These are phyloP conservation scores for Bathynomus jamesi DNA, from an alignment of 1,140 invertebrate species.

Conservation along the genomic window DNA sequence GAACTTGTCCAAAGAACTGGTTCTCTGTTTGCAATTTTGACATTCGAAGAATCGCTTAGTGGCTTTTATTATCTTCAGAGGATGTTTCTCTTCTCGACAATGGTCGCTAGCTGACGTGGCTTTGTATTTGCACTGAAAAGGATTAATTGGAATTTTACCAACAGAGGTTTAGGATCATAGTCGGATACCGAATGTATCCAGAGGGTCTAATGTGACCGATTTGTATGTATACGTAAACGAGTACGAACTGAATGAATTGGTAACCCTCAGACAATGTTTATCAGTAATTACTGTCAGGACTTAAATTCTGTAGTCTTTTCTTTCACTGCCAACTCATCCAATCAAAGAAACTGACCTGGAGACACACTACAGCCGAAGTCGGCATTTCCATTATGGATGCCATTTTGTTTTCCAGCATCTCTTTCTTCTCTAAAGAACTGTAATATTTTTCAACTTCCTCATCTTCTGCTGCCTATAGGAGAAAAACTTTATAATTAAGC, in stretches of 20 bases:
- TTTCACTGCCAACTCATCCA: too few relatives aligned
- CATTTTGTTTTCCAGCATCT: constrained; percentile 89
- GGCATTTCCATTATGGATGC: constrained; percentile 67
- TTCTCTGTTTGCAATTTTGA: constrained; percentile 72
- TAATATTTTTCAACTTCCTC: constrained; percentile 80
- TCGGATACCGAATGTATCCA: too few relatives aligned
- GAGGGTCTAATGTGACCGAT: too few relatives aligned
- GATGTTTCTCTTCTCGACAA: constrained; percentile 74
- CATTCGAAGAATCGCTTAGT: constrained; percentile 87
- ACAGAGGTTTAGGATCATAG: too few relatives aligned
- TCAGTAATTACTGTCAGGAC: too few relatives aligned
- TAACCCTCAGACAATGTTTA: too few relatives aligned
- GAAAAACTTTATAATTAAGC: not conserved
- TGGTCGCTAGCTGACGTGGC: constrained; percentile 71
- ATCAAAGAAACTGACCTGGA: too few relatives aligned
- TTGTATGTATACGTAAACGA: too few relatives aligned
- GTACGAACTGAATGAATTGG: too few relatives aligned
- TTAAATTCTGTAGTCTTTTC: too few relatives aligned
- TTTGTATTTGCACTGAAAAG: constrained; percentile 70
- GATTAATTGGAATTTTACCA: too few relatives aligned
- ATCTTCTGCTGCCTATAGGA: constrained; percentile 25
- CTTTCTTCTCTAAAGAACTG: constrained; percentile 75
- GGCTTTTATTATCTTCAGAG: constrained; percentile 60
- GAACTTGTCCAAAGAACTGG: constrained; percentile 63
- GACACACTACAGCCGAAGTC: constrained; percentile 79